phyloP scores from a whole-genome alignment of 2,888 invertebrate species.

The Aphidoletes aphidimyza region DNA sequence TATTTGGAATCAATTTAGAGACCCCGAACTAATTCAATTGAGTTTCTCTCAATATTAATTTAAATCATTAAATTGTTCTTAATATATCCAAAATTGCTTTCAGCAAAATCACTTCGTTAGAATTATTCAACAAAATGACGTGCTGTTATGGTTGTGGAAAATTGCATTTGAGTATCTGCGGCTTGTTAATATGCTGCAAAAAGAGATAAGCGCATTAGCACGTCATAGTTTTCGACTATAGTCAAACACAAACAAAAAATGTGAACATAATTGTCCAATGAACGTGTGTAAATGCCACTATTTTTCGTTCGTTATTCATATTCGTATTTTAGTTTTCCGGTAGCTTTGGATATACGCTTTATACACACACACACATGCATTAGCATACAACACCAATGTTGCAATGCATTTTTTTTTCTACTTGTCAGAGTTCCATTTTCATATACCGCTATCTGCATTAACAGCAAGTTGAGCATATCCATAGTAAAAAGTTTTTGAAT shows the following conservation, averaged over 20 bases:
- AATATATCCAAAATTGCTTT: not conserved
- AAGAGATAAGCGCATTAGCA: conserved; percentile 8
- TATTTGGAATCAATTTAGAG: not conserved
- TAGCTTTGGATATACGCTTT: not conserved
- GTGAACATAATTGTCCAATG: not conserved
- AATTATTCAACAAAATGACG: not conserved
- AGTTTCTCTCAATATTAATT: conserved; percentile 3
- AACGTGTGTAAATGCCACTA: not conserved
- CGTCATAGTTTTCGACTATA: not conserved
- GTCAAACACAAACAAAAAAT: no score
- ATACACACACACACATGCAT: not conserved
- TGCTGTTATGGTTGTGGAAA: not conserved
- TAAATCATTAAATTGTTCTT: not conserved
- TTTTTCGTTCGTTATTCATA: not conserved
- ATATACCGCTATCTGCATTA: not conserved
- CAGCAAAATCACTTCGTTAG: not conserved
- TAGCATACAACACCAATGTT: not conserved
- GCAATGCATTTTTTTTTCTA: not conserved
- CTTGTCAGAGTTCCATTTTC: not conserved
- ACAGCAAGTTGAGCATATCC: not conserved
- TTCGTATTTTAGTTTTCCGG: no score
- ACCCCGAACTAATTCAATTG: not conserved
- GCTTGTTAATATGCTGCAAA: conserved; percentile 10
- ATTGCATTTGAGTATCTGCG: not conserved
- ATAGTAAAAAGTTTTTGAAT: conserved; percentile 7